Evolutionary conservation across 1,140 invertebrate genomes (phyloP).

Genomic region (Batillaria attramentaria): DNA sequence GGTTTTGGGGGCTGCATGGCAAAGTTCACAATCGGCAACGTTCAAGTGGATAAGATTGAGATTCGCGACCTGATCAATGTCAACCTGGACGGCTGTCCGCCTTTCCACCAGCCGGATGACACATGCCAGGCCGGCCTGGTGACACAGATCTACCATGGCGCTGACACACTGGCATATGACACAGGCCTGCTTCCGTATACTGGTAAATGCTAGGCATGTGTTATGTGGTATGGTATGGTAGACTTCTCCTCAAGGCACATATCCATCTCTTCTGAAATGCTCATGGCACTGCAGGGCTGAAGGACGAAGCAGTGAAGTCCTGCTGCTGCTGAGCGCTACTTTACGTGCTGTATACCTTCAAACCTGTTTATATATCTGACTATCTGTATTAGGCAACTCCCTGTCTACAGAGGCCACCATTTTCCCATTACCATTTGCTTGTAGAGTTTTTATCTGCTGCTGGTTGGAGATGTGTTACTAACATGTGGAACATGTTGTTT

Average conservation of each 20-base stretch:
- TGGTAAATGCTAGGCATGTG: conserved; percentile 43
- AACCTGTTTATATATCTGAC: no score
- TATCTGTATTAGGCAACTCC: no score
- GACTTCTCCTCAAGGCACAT: no score
- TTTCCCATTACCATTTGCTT: no score
- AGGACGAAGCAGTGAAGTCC: no score
- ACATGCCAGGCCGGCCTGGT: conserved; percentile 59
- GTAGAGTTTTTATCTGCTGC: no score
- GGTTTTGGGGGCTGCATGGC: conserved; percentile 67
- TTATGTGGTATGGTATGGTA: not conserved
- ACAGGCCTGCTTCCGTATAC: conserved; percentile 62
- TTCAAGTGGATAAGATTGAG: conserved; percentile 11
- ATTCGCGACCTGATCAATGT: conserved; percentile 53
- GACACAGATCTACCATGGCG: conserved; percentile 58
- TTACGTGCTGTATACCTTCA: no score
- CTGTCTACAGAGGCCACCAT: no score
- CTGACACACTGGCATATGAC: conserved; percentile 51
- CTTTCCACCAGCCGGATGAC: conserved; percentile 45
- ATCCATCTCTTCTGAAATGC: not conserved
- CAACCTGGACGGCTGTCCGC: conserved; percentile 67
- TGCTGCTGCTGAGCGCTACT: no score
- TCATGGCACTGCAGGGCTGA: no score
- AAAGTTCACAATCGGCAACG: conserved; percentile 43
- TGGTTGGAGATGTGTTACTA: no score
- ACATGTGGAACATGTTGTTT: no score